phyloP scores from a whole-genome alignment of 1,140 invertebrate genomes.

The Chlorops oryzae region DNA sequence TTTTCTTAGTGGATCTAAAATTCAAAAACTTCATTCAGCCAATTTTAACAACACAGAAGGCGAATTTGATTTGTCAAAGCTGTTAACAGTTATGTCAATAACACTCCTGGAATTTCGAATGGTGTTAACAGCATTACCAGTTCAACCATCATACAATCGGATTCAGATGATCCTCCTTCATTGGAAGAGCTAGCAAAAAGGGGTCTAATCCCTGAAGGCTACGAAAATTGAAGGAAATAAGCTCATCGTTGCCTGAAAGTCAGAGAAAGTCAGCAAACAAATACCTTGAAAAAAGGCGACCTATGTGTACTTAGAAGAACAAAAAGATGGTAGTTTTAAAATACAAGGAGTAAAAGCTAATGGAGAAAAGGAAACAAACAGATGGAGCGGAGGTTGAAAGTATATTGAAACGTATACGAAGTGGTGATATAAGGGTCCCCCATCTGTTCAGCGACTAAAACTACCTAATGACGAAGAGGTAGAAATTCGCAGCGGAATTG shows the following conservation, averaged over 20 bases:
- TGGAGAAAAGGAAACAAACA: conserved; percentile 62
- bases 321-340: conserved; percentile 73
- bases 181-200: conserved; percentile 72
- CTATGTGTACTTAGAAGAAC: conserved; percentile 77
- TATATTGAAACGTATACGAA: conserved; percentile 72
- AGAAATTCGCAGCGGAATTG: conserved; percentile 40
- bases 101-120: conserved; percentile 35
- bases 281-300: conserved; percentile 77
- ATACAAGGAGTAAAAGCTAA: conserved; percentile 71
- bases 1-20: conserved; percentile 64
- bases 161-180: conserved; percentile 47
- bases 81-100: too few species aligned
- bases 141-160: conserved; percentile 45
- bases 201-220: conserved; percentile 66
- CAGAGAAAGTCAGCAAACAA: conserved; percentile 64
- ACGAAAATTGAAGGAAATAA: conserved; percentile 69
- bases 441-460: conserved; percentile 52
- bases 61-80: too few species aligned
- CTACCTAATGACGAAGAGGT: conserved; percentile 47
- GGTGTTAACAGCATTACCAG: conserved; percentile 46
- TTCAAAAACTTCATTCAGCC: conserved; percentile 61
- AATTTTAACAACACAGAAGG: too few species aligned
- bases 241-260: conserved; percentile 58
- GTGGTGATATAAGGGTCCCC: conserved; percentile 74
- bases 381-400: conserved; percentile 66